Percentiles rank a stretch among this genome's conserved stretches.
Conservation (phyloP, 2,113 vertebrate genomes). For the Mandrillus leucophaeus region DNA sequence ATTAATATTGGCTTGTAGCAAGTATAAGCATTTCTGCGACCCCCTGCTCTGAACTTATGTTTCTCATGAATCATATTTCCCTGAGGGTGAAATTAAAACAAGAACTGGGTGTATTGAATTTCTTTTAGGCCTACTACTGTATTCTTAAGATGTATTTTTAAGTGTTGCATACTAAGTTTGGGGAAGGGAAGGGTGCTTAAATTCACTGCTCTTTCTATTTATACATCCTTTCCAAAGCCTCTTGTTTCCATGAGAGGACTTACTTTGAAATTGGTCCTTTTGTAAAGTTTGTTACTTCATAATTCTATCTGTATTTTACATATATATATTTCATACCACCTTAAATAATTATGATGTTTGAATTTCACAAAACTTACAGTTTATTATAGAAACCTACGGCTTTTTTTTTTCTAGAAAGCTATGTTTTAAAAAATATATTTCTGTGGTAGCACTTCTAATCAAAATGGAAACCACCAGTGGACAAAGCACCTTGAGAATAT, state of each 20-base stretch:
- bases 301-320: not conserved
- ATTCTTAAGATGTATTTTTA: constrained; percentile 34
- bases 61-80: constrained; percentile 50
- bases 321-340: not conserved
- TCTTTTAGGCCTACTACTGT: not conserved
- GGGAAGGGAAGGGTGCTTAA: not conserved
- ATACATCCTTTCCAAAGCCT: constrained; percentile 12
- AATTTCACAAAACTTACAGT: not conserved
- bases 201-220: constrained; percentile 16
- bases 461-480: not conserved
- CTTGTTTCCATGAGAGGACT: constrained; percentile 5
- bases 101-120: constrained; percentile 37
- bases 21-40: not conserved
- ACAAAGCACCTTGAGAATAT: not conserved
- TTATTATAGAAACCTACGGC: not conserved
- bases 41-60: not conserved
- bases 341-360: constrained; percentile 12
- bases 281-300: not conserved
- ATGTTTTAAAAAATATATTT: not conserved
- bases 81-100: constrained; percentile 46
- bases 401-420: not conserved
- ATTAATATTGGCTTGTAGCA: not conserved
- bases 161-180: constrained; percentile 37
- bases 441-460: not conserved
- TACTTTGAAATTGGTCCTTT: not conserved